Evolutionary conservation across 2,113 vertebrate species (phyloP).

Genomic region (Piprites chloris): DNA sequence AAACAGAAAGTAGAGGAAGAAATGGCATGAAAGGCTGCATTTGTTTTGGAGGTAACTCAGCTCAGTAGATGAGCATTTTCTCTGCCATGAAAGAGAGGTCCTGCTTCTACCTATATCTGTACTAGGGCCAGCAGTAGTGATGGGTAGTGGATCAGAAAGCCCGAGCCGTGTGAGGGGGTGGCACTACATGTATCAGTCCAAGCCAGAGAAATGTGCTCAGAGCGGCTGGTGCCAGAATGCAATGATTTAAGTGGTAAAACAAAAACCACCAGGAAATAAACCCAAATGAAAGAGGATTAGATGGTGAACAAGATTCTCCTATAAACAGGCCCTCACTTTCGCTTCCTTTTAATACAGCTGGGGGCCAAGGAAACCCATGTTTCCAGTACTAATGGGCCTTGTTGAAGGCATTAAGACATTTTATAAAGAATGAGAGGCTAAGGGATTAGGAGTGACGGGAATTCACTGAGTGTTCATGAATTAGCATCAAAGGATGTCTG

Average conservation of each 20-base stretch:
- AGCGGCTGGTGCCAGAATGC: background rate
- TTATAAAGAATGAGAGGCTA: constrained; percentile 40
- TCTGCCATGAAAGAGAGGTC: fast-evolving
- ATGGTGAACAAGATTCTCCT: background rate
- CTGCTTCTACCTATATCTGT: background rate
- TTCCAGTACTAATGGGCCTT: constrained; percentile 40
- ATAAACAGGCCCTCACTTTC: background rate
- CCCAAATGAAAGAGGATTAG: constrained; percentile 32
- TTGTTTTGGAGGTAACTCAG: background rate
- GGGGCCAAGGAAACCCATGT: background rate
- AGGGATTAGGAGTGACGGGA: constrained; percentile 36
- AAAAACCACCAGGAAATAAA: constrained; percentile 22
- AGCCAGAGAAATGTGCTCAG: background rate
- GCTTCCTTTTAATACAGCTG: background rate
- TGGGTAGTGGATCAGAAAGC: background rate
- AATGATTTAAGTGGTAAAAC: background rate
- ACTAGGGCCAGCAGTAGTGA: fast-evolving
- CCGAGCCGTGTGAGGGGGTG: background rate
- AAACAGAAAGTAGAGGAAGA: background rate
- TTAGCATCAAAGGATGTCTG: constrained; percentile 47
- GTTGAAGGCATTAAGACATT: constrained; percentile 39
- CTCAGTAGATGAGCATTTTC: background rate
- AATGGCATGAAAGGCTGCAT: background rate
- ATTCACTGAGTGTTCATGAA: background rate
- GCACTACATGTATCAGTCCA: background rate